Conservation (phyloP, 2,888 invertebrate species). For the Hololepta plana region DNA sequence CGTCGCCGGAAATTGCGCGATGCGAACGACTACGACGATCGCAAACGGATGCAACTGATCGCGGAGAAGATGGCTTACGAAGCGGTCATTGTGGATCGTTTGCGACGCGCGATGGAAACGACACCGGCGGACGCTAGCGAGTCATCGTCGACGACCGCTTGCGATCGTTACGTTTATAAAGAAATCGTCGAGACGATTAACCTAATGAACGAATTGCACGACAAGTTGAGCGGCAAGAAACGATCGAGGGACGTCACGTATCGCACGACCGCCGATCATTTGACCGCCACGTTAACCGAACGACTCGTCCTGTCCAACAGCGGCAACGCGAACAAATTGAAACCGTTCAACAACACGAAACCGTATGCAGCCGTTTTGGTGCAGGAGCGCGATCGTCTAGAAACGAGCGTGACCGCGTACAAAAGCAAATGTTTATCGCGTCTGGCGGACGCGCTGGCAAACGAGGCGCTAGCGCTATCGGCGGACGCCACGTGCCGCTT, state of each 20-base stretch:
- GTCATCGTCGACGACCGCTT: conserved; percentile 4
- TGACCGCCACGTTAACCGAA: conserved; percentile 58
- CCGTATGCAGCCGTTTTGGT: not conserved
- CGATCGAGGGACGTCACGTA: conserved; percentile 25
- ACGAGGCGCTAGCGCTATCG: conserved; percentile 46
- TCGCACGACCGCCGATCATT: conserved; percentile 41
- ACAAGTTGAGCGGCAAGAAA: conserved; percentile 39
- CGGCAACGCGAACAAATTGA: conserved; percentile 10
- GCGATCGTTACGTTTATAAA: conserved; percentile 40
- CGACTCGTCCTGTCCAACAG: no score
- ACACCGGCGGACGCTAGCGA: not conserved
- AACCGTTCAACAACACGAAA: conserved; percentile 5
- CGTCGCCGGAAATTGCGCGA: conserved; percentile 46
- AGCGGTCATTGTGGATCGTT: conserved; percentile 40
- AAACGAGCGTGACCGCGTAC: conserved; percentile 31
- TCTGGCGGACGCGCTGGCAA: conserved; percentile 49
- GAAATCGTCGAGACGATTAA: conserved; percentile 62
- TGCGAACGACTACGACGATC: conserved; percentile 47
- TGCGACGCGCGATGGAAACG: not conserved
- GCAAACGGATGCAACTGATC: conserved; percentile 48
- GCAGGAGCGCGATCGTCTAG: no score
- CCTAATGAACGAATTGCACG: conserved; percentile 52
- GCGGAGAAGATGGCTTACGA: conserved; percentile 71
- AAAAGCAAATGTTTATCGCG: conserved; percentile 50
- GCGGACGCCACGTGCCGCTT: conserved; percentile 29